Percentiles rank a stretch among this genome's conserved stretches.
Conservation (phyloP, 1,140 invertebrate species). For the Pseudomyrmex sp. region DNA sequence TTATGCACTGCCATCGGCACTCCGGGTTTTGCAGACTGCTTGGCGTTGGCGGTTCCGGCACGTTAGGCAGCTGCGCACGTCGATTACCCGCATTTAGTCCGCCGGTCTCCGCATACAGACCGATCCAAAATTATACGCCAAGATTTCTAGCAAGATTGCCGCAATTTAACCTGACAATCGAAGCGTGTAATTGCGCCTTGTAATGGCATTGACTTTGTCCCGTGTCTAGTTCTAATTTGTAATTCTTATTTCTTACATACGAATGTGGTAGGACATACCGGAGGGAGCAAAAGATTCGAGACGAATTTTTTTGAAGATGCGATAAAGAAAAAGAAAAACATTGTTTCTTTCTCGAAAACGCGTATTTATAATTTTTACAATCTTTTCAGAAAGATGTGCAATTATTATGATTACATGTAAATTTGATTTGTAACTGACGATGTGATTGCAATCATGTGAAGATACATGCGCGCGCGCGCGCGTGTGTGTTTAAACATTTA, state of each 20-base stretch:
- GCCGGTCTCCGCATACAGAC: constrained; percentile 30
- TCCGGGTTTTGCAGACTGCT: constrained; percentile 69
- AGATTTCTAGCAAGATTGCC: constrained; percentile 2
- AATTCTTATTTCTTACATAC: neutral
- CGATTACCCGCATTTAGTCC: constrained; percentile 65
- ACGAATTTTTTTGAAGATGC: no score
- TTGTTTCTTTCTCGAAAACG: no score
- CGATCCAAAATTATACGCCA: constrained; percentile 42
- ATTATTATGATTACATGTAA: no score
- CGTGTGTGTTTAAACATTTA: neutral
- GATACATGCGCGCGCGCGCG: no score
- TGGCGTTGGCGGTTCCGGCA: constrained; percentile 77
- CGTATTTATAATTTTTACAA: no score
- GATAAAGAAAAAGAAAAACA: no score
- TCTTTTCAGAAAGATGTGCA: no score
- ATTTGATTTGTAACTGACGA: no score
- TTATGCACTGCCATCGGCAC: constrained; percentile 30
- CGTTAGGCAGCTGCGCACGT: constrained; percentile 72
- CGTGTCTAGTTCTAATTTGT: constrained; percentile 1
- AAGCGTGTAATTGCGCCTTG: constrained; percentile 8
- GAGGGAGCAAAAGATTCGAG: no score
- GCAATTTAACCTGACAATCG: constrained; percentile 20
- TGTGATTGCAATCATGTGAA: no score
- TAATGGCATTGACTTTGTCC: constrained; percentile 20
- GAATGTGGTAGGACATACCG: no score